phyloP scores from a whole-genome alignment of 2,797 vertebrate species.

The Lepus oiostolus region DNA sequence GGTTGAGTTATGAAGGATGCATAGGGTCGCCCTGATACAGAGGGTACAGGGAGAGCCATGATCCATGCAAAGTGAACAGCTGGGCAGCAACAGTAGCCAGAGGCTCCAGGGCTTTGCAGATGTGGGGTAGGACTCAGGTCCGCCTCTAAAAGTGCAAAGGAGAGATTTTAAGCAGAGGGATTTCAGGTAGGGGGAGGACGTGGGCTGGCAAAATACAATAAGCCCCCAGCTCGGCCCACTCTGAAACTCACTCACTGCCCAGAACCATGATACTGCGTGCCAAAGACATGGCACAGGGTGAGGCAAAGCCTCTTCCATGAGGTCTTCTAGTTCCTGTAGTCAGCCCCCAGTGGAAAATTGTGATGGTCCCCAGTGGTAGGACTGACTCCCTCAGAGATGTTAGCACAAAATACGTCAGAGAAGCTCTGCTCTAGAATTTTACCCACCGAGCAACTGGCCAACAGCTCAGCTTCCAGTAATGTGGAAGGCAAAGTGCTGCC shows the following conservation, averaged over 20 bases:
- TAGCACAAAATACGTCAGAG: not conserved
- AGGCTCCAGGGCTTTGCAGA: accelerated
- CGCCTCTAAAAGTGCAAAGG: not conserved
- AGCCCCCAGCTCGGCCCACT: no score
- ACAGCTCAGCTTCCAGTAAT: not conserved
- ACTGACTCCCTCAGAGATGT: not conserved
- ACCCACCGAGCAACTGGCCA: not conserved
- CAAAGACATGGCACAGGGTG: not conserved
- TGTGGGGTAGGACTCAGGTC: no score
- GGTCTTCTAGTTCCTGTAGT: not conserved
- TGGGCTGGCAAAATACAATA: not conserved
- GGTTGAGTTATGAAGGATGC: not conserved
- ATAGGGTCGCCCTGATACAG: not conserved
- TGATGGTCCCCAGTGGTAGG: no score
- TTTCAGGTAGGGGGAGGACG: not conserved
- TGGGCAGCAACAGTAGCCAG: not conserved
- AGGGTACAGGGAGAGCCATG: not conserved
- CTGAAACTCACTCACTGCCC: not conserved
- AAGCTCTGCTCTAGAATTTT: not conserved
- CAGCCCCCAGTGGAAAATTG: not conserved
- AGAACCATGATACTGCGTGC: not conserved
- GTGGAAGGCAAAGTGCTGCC: not conserved
- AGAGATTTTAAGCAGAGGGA: not conserved
- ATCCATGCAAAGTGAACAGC: not conserved
- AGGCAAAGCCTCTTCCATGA: accelerated